Evolutionary conservation across 1,140 invertebrate species (phyloP), one percentile per base, ranked within the genome.

Genomic region (Plutomurus gul): DNA sequence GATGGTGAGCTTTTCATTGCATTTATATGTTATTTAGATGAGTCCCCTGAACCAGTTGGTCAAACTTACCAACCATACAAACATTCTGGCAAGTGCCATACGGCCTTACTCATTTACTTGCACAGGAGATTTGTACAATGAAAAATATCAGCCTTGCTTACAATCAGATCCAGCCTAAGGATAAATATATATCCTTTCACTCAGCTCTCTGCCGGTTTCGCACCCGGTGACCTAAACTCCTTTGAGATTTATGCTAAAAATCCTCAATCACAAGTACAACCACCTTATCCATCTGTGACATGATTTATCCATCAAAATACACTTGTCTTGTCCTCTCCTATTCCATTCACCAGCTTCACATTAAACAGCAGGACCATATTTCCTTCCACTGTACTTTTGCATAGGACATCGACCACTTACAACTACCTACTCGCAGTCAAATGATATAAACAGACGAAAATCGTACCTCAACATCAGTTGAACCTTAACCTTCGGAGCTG

Each of bases 11-110:
- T 81, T 81, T 81, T 81, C 80, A 81, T 81, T 81, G 70, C 73
- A 81, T 81, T 81, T 81, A 78, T 65, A 81, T 75, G 80, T 65
- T 72, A 81, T 81, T 81, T 81, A 78, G 74, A 81, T 75, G 80
- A 81, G 80, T 81, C 77, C 80, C 80, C 72, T 47, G 49, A 27
- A 78, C 70, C 76, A 78, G 40, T 77, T 77, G 75, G 76, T 73
- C 80, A 65, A 75, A 73, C 51, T 78, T 60, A 70, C 77, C 72
- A 74, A 74, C 71, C 70, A 60, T 51, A 33, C 49, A 79, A 76
- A 76, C 74, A 76, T 40, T 76, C 72, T 81, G 75, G 75, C 79
- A 77, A 81, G 75, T 81, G 79, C 71, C 71, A 71, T 75, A 76
- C 25, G 71, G 72, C 33, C 46, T 39, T 22, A 56, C 72, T 75